These are phyloP conservation scores for Pharmacophagus antenor DNA, from an alignment of 2,888 invertebrate genomes.

Conservation along the genomic window DNA sequence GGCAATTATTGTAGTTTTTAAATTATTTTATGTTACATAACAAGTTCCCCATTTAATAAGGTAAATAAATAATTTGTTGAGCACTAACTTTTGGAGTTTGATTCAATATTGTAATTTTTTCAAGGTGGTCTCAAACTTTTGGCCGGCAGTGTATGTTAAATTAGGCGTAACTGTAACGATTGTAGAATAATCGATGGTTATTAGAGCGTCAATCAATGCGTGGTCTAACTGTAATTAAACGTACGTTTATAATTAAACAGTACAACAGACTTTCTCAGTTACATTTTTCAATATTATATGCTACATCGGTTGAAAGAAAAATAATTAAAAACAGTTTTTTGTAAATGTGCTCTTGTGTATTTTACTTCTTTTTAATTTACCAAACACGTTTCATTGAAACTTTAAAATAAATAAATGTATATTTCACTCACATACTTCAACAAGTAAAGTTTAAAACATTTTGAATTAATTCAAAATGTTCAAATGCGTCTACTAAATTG, in stretches of 20 bases:
- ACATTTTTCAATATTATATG: not conserved
- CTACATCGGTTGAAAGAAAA: not conserved
- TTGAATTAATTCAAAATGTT: slow-evolving; percentile 4
- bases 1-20: too few relatives aligned
- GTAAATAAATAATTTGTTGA: too few relatives aligned
- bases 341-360: not conserved
- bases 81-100: too few relatives aligned
- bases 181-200: slow-evolving; percentile 24
- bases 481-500: not conserved
- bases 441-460: slow-evolving; percentile 20
- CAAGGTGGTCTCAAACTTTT: too few relatives aligned
- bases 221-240: slow-evolving; percentile 9
- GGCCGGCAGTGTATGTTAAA: too few relatives aligned
- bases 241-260: not conserved
- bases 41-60: too few relatives aligned
- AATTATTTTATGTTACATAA: too few relatives aligned
- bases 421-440: not conserved
- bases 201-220: slow-evolving; percentile 26
- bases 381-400: not conserved
- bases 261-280: not conserved
- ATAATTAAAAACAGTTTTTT: not conserved
- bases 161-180: slow-evolving; percentile 13
- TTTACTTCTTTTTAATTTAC: not conserved
- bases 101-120: too few relatives aligned
- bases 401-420: not conserved